Evolutionary conservation across 2,888 invertebrate species (phyloP).

Genomic region (Oxyscelio sp.): DNA sequence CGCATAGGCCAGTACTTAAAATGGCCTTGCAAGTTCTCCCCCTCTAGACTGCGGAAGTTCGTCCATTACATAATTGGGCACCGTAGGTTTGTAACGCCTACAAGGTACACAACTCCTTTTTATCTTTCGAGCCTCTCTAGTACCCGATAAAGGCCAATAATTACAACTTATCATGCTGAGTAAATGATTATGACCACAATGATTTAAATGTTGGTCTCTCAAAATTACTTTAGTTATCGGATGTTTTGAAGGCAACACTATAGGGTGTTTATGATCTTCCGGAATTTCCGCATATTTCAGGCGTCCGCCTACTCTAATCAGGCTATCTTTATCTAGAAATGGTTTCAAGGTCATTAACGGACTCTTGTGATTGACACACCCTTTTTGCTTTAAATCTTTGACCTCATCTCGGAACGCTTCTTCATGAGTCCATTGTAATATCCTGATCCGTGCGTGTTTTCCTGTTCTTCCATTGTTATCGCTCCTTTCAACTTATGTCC

Average conservation of each 20-base stretch:
- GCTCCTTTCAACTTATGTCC: background rate
- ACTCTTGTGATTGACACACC: background rate
- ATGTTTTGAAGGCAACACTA: slow-evolving; percentile 11
- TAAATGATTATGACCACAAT: background rate
- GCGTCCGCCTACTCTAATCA: slow-evolving; percentile 18
- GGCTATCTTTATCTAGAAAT: background rate
- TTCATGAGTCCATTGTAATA: slow-evolving; percentile 2
- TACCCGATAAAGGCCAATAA: slow-evolving; percentile 1
- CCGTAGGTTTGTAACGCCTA: slow-evolving; percentile 34
- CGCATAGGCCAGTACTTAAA: slow-evolving; percentile 38
- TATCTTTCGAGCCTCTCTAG: slow-evolving; percentile 41
- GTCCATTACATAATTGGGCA: slow-evolving; percentile 41
- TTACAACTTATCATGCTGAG: background rate
- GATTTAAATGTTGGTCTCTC: background rate
- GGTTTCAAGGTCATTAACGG: background rate
- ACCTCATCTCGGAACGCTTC: background rate
- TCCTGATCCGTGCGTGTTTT: background rate
- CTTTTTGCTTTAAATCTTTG: background rate
- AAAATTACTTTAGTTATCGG: slow-evolving; percentile 14
- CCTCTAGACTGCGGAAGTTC: slow-evolving; percentile 41
- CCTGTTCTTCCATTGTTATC: background rate
- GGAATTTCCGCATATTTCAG: background rate
- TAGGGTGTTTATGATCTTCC: slow-evolving; percentile 9
- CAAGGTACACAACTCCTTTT: slow-evolving; percentile 46
- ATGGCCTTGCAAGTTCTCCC: slow-evolving; percentile 23